Conservation (phyloP, 1,140 invertebrate genomes). For the Trachelipus rathkii region DNA sequence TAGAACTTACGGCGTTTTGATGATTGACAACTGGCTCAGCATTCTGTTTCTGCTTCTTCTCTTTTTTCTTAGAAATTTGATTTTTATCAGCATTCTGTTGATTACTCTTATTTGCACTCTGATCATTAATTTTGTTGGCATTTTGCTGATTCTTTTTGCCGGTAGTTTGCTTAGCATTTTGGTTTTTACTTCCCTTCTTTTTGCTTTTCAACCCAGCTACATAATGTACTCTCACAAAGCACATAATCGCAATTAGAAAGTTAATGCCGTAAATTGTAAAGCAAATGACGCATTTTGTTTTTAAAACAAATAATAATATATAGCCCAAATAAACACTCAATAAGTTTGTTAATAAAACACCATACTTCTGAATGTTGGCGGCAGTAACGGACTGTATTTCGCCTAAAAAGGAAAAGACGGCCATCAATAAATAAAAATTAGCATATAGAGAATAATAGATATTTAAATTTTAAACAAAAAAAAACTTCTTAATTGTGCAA, state of each 20-base stretch:
- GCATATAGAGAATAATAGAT: not conserved
- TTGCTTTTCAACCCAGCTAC: not conserved
- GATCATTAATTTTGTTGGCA: no score
- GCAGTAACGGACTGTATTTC: not conserved
- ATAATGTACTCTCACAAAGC: not conserved
- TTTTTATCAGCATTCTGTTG: no score
- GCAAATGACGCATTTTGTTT: not conserved
- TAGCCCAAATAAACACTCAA: not conserved
- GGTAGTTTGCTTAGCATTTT: no score
- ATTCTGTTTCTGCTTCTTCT: no score
- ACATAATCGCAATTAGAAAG: not conserved
- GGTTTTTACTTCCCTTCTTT: no score
- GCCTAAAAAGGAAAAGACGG: not conserved
- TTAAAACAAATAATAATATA: not conserved
- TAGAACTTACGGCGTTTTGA: no score
- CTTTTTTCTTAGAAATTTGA: no score
- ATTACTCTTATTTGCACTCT: no score
- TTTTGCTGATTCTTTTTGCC: no score
- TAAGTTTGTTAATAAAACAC: not conserved
- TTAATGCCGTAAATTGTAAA: not conserved
- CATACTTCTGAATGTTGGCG: not conserved
- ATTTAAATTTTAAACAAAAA: not conserved
- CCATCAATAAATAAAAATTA: not conserved
- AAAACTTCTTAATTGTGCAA: not conserved
- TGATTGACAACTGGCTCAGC: no score